Conservation (phyloP, 1,140 invertebrate genomes). For the Melanaphis sacchari region DNA sequence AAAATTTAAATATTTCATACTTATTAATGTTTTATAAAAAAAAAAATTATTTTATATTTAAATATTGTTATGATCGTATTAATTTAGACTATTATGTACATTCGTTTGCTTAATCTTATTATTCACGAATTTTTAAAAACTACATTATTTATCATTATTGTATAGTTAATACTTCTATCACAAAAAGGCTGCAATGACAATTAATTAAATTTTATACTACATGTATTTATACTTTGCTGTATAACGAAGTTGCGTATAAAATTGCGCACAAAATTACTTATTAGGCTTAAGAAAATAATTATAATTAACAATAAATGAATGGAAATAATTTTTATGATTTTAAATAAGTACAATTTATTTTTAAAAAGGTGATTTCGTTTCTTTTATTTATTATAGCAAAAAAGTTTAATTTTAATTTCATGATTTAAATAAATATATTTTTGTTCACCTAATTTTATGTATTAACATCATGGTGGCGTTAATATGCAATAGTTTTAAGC, state of each 20-base stretch:
- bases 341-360: neutral
- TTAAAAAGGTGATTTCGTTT: neutral
- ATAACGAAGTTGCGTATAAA: neutral
- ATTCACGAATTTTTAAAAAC: neutral
- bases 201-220: neutral
- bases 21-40: neutral
- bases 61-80: neutral
- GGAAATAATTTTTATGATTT: neutral
- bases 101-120: neutral
- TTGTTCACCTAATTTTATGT: neutral
- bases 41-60: neutral
- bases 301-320: neutral
- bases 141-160: neutral
- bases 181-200: neutral
- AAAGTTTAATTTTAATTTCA: neutral
- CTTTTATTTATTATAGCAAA: neutral
- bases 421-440: neutral
- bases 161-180: neutral
- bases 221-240: neutral
- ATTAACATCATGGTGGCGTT: neutral
- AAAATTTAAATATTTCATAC: neutral
- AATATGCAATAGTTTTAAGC: neutral
- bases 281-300: neutral
- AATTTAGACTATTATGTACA: neutral
- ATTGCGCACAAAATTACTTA: neutral